Conservation (phyloP, 2,113 vertebrate species). For the Tupaia chinensis region DNA sequence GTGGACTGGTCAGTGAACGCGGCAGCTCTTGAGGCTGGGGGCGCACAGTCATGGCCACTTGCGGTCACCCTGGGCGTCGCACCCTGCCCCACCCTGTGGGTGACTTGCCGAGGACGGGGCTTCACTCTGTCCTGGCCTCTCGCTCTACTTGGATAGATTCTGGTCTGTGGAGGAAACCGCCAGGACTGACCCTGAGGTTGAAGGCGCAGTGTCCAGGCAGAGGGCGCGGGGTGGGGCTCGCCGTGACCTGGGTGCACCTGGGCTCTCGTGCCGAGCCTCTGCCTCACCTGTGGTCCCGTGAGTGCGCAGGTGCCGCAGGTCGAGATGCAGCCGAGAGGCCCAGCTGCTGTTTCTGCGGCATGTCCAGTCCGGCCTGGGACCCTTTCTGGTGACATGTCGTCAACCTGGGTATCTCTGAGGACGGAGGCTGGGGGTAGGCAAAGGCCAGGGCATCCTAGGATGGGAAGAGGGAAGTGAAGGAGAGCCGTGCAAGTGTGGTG, state of each 20-base stretch:
- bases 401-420: neutral
- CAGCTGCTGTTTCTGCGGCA: neutral
- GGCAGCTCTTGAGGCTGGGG: too few species aligned
- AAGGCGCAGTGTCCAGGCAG: neutral
- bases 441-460: neutral
- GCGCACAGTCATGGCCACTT: too few species aligned
- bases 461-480: neutral
- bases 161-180: conserved; percentile 30
- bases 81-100: too few species aligned
- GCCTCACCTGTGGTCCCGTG: neutral
- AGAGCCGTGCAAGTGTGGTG: neutral
- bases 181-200: conserved; percentile 22
- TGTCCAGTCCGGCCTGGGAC: neutral
- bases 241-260: too few species aligned
- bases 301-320: neutral
- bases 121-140: conserved; percentile 49
- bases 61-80: too few species aligned
- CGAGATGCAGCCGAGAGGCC: neutral
- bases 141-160: conserved; percentile 12
- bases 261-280: too few species aligned
- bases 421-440: neutral
- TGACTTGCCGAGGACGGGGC: neutral
- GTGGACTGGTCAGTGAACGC: too few species aligned
- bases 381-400: conserved; percentile 29
- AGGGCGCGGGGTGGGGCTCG: too few species aligned